Conservation (phyloP, 2,888 invertebrate species). For the Synergus itoensis region DNA sequence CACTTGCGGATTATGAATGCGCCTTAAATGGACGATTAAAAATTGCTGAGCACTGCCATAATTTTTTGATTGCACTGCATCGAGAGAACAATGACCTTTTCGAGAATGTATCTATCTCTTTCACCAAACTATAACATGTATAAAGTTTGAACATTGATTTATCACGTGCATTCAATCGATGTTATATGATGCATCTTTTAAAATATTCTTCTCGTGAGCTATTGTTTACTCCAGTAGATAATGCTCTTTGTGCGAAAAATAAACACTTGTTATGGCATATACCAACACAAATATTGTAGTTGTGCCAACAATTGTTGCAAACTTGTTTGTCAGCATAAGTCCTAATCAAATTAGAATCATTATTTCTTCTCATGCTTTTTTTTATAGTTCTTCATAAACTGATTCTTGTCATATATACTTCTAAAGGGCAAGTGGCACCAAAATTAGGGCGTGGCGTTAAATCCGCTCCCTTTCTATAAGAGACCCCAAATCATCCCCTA, state of each 20-base stretch:
- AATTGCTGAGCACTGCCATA: neutral
- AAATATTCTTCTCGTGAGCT: neutral
- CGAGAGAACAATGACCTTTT: slow-evolving; percentile 16
- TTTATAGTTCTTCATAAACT: neutral
- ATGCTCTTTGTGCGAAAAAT: slow-evolving; percentile 9
- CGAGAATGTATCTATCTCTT: neutral
- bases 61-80: slow-evolving; percentile 19
- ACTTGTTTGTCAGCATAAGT: slow-evolving; percentile 1
- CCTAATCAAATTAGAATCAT: neutral
- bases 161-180: neutral
- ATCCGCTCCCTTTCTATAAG: neutral
- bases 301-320: slow-evolving; percentile 13
- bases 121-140: neutral
- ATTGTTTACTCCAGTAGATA: neutral
- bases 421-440: slow-evolving; percentile 20
- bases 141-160: too few relatives aligned
- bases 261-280: neutral
- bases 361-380: neutral
- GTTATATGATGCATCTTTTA: neutral
- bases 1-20: too few relatives aligned
- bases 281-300: slow-evolving; percentile 8
- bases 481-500: slow-evolving; percentile 1
- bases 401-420: neutral
- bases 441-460: slow-evolving; percentile 30
- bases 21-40: too few relatives aligned